phyloP scores from a whole-genome alignment of 2,888 invertebrate species.

The Torymus texanus region DNA sequence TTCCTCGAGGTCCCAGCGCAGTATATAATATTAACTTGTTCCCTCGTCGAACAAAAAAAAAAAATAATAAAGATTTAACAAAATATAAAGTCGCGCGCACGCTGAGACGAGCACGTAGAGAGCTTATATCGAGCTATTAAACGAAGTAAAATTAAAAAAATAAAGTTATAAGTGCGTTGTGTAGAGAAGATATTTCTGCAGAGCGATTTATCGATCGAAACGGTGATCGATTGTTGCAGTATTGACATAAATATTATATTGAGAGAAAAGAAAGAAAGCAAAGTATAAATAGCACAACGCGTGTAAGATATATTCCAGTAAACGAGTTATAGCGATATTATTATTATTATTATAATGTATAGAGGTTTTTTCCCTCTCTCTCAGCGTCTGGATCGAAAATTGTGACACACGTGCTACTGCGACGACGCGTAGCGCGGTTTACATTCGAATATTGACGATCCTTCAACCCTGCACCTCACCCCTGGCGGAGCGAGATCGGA shows the following conservation, averaged over 20 bases:
- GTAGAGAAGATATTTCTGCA: too few relatives aligned
- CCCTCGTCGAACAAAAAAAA: too few relatives aligned
- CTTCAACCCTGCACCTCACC: too few relatives aligned
- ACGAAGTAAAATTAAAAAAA: background rate
- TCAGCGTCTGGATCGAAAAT: too few relatives aligned
- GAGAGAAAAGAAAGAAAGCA: slow-evolving; percentile 4
- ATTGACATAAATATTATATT: slow-evolving; percentile 51
- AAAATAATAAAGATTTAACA: too few relatives aligned
- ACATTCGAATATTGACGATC: too few relatives aligned
- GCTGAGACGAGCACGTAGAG: background rate
- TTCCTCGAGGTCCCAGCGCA: background rate
- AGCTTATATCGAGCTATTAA: background rate
- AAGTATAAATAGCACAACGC: slow-evolving; percentile 8
- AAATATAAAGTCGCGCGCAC: background rate
- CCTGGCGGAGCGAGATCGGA: background rate
- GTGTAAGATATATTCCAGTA: background rate
- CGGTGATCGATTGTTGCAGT: slow-evolving; percentile 51
- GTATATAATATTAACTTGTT: too few relatives aligned
- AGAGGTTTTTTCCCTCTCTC: too few relatives aligned
- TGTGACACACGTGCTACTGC: too few relatives aligned
- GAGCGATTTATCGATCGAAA: slow-evolving; percentile 35
- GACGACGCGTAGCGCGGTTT: too few relatives aligned
- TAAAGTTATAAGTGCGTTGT: background rate
- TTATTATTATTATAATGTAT: too few relatives aligned
- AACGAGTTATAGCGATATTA: background rate